Conservation (phyloP, 2,113 vertebrate species). For the Aix galericulata region DNA sequence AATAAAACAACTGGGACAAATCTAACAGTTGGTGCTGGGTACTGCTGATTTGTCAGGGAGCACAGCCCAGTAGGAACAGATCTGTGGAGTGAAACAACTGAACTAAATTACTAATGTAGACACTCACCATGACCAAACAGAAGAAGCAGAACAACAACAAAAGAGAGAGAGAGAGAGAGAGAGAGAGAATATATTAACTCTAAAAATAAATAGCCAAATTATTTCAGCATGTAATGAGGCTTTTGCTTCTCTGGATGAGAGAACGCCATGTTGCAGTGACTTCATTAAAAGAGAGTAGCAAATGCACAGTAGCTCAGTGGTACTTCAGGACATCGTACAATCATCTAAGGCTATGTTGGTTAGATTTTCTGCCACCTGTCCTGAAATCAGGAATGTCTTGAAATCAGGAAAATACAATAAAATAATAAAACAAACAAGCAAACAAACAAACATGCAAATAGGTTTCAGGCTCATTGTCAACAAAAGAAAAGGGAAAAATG, state of each 20-base stretch:
- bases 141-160: neutral
- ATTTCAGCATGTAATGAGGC: neutral
- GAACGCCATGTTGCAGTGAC: neutral
- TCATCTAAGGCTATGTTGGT: neutral
- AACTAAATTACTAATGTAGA: neutral
- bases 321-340: neutral
- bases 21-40: neutral
- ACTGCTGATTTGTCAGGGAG: neutral
- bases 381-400: neutral
- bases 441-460: neutral
- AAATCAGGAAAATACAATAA: slow-evolving; percentile 1
- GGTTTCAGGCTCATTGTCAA: neutral
- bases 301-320: neutral
- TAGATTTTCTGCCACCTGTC: neutral
- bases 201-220: neutral
- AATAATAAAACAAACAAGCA: neutral
- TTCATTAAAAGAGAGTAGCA: neutral
- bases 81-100: neutral
- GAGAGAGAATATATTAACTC: neutral
- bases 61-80: neutral
- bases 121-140: neutral
- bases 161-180: neutral
- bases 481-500: neutral
- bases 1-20: slow-evolving; percentile 27
- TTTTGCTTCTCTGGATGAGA: neutral